Percentiles rank a stretch among this genome's conserved stretches.
Conservation (phyloP, 64 coral and sea anemone species). For the Astreopora myriophthalma region DNA sequence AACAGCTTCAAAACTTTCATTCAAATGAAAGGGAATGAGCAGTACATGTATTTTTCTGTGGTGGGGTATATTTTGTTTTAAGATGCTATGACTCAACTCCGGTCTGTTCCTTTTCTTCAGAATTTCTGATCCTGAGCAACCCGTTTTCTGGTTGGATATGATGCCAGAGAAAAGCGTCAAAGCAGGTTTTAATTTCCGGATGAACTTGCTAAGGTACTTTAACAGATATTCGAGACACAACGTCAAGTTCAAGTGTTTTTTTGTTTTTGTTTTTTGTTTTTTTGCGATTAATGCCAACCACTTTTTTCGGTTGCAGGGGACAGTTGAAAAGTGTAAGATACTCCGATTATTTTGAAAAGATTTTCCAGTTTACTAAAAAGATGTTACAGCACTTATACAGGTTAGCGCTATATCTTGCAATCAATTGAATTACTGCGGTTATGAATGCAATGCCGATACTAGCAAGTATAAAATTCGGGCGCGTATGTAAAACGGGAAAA, state of each 20-base stretch:
- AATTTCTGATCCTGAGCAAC: constrained; percentile 87
- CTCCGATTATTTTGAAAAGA: constrained; percentile 92
- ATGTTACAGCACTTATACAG: constrained; percentile 94
- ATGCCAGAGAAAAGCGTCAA: constrained; percentile 91
- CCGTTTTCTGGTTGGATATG: constrained; percentile 86
- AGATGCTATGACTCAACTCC: background rate
- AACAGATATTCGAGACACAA: too few species aligned
- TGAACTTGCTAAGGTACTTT: constrained; percentile 79
- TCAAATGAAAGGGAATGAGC: too few species aligned
- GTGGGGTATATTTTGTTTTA: too few species aligned
- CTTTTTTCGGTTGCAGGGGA: constrained; percentile 48
- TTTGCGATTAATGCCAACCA: background rate
- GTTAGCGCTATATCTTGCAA: constrained; percentile 14
- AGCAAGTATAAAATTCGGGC: background rate
- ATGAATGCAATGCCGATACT: background rate
- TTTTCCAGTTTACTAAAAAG: constrained; percentile 94
- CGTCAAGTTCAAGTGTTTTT: too few species aligned
- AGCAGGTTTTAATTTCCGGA: constrained; percentile 90
- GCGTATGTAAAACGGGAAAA: too few species aligned
- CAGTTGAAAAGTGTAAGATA: constrained; percentile 92
- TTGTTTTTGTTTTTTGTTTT: background rate
- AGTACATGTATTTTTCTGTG: too few species aligned
- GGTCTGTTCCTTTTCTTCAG: constrained; percentile 17
- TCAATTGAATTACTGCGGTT: background rate
- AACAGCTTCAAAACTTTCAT: too few species aligned